phyloP scores from a whole-genome alignment of 2,888 invertebrate genomes.

The Phytoseiulus persimilis region DNA sequence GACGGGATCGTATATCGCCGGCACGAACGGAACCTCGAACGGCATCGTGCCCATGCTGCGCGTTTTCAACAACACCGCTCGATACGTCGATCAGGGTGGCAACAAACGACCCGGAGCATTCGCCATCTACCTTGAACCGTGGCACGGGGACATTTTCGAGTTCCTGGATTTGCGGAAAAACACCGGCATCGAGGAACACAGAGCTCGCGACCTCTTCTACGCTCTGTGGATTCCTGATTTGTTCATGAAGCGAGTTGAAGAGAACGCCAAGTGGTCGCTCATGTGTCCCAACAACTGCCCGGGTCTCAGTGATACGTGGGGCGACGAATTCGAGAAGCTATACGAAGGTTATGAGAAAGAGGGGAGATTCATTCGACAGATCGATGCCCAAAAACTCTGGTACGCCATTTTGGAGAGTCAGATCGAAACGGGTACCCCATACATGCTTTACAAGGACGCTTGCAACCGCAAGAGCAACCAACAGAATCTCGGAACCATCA shows the following conservation, averaged over 20 bases:
- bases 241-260: conserved; percentile 88
- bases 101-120: conserved; percentile 95
- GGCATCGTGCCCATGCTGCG: conserved; percentile 91
- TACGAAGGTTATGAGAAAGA: conserved; percentile 78
- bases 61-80: conserved; percentile 87
- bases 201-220: conserved; percentile 91
- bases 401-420: conserved; percentile 85
- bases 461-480: conserved; percentile 96
- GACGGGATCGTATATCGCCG: conserved; percentile 79
- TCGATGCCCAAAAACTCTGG: conserved; percentile 80
- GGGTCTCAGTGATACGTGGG: conserved; percentile 83
- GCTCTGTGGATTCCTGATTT: conserved; percentile 97
- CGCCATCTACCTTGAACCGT: conserved; percentile 94
- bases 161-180: conserved; percentile 91
- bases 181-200: conserved; percentile 81
- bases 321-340: conserved; percentile 80
- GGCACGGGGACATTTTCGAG: conserved; percentile 95
- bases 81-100: conserved; percentile 95
- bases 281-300: conserved; percentile 95
- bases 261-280: conserved; percentile 76
- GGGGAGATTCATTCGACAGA: conserved; percentile 59
- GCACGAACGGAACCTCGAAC: conserved; percentile 87
- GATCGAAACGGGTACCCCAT: conserved; percentile 95
- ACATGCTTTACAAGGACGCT: conserved; percentile 91
- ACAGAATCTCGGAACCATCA: conserved; percentile 93